A percentile compares a stretch with the other conserved stretches of the same genome.
These are phyloP conservation scores for Darevskia mixta DNA, from an alignment of 2,797 vertebrate genomes.

Conservation along the genomic window DNA sequence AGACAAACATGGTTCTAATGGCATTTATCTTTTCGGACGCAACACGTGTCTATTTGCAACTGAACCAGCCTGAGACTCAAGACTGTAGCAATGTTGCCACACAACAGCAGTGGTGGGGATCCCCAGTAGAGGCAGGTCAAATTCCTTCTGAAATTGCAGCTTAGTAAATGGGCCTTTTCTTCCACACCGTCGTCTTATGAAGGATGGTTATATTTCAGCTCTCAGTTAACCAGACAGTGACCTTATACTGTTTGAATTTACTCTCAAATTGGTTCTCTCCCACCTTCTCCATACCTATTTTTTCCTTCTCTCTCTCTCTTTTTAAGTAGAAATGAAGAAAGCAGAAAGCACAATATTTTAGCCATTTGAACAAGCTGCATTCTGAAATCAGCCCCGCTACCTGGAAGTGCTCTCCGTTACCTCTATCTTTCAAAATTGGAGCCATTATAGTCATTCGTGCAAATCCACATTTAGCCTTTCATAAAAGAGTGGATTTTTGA, in stretches of 20 bases:
- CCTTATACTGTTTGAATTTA: slow-evolving; percentile 62
- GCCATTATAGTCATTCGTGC: slow-evolving; percentile 75
- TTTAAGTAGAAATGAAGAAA: slow-evolving; percentile 65
- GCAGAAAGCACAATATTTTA: slow-evolving; percentile 74
- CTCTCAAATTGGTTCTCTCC: slow-evolving; percentile 56
- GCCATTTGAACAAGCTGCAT: slow-evolving; percentile 63
- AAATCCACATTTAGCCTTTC: slow-evolving; percentile 74
- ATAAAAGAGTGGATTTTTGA: slow-evolving; percentile 76
- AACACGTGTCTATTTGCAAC: slow-evolving; percentile 38
- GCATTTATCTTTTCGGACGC: slow-evolving; percentile 27
- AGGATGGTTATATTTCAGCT: slow-evolving; percentile 54
- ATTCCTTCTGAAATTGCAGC: slow-evolving; percentile 32
- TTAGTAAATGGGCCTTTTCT: slow-evolving; percentile 26
- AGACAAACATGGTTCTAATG: slow-evolving; percentile 6
- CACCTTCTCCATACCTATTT: slow-evolving; percentile 59
- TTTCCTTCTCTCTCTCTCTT: slow-evolving; percentile 8
- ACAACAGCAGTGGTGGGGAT: neutral
- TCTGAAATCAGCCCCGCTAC: slow-evolving; percentile 75
- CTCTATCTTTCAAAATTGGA: slow-evolving; percentile 77
- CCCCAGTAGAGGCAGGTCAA: slow-evolving; percentile 29
- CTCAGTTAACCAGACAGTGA: slow-evolving; percentile 70
- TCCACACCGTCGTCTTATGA: neutral
- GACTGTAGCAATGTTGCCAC: slow-evolving; percentile 1
- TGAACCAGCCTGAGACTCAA: slow-evolving; percentile 25
- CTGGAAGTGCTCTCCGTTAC: slow-evolving; percentile 74